phyloP scores from a whole-genome alignment of 2,113 vertebrate species.

The Bubo scandiacus region DNA sequence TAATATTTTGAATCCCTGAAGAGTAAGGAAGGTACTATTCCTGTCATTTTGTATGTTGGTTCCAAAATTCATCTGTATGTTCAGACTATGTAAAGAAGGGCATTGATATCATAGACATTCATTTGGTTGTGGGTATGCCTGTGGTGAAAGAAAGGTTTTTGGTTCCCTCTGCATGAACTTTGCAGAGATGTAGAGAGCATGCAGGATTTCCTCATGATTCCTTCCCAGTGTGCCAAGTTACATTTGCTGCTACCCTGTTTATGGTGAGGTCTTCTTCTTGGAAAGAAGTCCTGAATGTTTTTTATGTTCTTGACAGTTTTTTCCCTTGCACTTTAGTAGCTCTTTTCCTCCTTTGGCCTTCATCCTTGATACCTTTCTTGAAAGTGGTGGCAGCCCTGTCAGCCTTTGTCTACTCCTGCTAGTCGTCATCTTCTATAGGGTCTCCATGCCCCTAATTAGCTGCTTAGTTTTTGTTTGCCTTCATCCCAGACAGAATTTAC shows the following conservation, averaged over 20 bases:
- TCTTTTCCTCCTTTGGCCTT: not conserved
- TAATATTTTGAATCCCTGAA: not conserved
- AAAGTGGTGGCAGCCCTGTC: no score
- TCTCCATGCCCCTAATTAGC: not conserved
- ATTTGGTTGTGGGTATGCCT: not conserved
- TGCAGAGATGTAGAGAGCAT: not conserved
- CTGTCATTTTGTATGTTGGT: not conserved
- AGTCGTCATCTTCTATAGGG: not conserved
- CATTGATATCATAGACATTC: not conserved
- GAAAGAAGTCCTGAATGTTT: no score
- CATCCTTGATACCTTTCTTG: not conserved
- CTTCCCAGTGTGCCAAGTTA: not conserved
- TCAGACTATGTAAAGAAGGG: not conserved
- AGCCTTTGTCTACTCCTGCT: no score
- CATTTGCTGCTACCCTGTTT: not conserved
- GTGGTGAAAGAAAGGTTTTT: not conserved
- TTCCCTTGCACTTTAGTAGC: no score
- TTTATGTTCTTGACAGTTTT: no score
- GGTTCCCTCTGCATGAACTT: not conserved
- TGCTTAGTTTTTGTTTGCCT: not conserved
- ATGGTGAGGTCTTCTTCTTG: accelerated
- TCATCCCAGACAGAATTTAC: not conserved
- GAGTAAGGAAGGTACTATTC: not conserved
- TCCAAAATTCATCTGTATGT: not conserved
- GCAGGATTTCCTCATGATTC: not conserved